Percentiles rank a stretch among this genome's conserved stretches.
Conservation (phyloP, 2,888 invertebrate genomes). For the Drosophila longiperda region DNA sequence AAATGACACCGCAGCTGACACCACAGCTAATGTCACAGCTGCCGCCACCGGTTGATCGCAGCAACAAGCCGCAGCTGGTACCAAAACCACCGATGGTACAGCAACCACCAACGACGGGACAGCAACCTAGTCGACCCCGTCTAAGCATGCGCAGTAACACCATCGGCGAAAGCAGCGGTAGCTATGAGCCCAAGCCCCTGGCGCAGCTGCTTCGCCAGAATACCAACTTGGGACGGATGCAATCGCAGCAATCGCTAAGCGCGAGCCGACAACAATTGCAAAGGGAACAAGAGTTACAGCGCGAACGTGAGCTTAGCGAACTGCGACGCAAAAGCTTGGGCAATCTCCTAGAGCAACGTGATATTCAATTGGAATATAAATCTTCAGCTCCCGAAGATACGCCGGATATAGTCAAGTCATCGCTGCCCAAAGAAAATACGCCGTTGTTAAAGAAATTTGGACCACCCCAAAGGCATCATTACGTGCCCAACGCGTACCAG, state of each 20-base stretch:
- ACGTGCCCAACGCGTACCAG: constrained; percentile 84
- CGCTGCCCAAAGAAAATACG: constrained; percentile 82
- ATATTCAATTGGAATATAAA: constrained; percentile 67
- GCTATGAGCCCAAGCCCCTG: constrained; percentile 29
- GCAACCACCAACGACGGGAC: constrained; percentile 5
- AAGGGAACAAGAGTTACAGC: constrained; percentile 35
- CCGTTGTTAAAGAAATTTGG: constrained; percentile 84
- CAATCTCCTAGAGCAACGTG: constrained; percentile 66
- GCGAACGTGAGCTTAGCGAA: constrained; percentile 59
- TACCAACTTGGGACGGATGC: constrained; percentile 53
- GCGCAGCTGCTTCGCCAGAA: constrained; percentile 34
- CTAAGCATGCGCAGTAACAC: constrained; percentile 50
- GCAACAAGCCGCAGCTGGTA: constrained; percentile 23
- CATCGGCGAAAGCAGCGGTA: constrained; percentile 36
- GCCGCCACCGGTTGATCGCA: constrained; percentile 4
- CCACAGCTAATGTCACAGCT: constrained; percentile 3
- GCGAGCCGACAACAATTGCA: constrained; percentile 45
- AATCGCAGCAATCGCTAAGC: constrained; percentile 65
- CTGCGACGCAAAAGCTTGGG: constrained; percentile 82
- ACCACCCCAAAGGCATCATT: constrained; percentile 83
- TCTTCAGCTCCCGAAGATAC: constrained; percentile 84
- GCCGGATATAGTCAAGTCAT: constrained; percentile 84
- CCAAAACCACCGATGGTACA: constrained; percentile 36
- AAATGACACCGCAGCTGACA: neutral
- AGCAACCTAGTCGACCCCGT: constrained; percentile 40